Evolutionary conservation across 2,888 invertebrate species (phyloP), one percentile per base, ranked within the genome.

Genomic region (Stictocephala bisonia): DNA sequence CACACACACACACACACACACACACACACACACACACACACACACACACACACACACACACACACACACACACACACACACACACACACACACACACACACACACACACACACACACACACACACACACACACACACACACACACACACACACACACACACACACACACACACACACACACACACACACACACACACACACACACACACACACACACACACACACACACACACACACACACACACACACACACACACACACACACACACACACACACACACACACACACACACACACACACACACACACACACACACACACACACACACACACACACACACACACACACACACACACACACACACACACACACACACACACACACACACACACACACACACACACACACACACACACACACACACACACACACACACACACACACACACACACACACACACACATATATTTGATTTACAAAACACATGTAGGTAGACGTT

Each of bases 121-220:
- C 35, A 31, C 35, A 31, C 35, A 31, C 35, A 31, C 35, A 31
- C 35, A 31, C 35, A 31, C 35, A 31, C 35, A 31, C 35, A 31
- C 35, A 31, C 35, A 31, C 35, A 31, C 35, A 31, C 35, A 31
- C 35, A 31, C 58, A 7, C 58, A 58, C 26, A 44, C 41, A 60
- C 40, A 15, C 44, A 64, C 44, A 26, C 50, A 51, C 27, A 48
- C 58, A 71, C 44, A 50, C 60, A 64, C 41, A 20, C 29, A 66
- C 41, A 66, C 48, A 41, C 26, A 41, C 22, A 66, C 48, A 66
- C 22, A 44, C 41, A 26, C 20, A 44, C 27, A 58, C 58, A 58
- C 58, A 58, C 26, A 58, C 27, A 48, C 48, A 48, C 48, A 48
- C 48, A 48, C 48, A 48, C 48, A 48, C 48, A 48, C 48, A 48